Evolutionary conservation across 2,888 invertebrate genomes (phyloP).

Genomic region (Morinoia aosen): DNA sequence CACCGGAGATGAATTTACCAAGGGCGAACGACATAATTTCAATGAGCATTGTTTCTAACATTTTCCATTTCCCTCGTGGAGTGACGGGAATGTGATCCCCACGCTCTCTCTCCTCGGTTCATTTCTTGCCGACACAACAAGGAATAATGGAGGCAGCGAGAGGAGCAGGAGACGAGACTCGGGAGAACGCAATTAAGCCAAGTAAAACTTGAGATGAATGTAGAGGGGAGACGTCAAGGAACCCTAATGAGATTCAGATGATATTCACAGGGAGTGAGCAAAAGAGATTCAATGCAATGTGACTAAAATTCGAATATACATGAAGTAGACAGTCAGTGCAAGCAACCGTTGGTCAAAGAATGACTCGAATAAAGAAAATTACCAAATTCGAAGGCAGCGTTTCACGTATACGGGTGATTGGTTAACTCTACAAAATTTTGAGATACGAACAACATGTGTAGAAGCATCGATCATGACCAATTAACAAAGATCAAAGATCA

Average conservation of each 20-base stretch:
- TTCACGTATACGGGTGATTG: not conserved
- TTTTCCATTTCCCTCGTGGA: too few relatives aligned
- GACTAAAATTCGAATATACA: not conserved
- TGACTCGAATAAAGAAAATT: not conserved
- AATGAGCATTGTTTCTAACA: too few relatives aligned
- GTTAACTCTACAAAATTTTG: not conserved
- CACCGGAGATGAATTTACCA: too few relatives aligned
- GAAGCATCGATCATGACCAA: not conserved
- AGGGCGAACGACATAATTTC: too few relatives aligned
- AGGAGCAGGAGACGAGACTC: not conserved
- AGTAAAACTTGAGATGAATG: not conserved
- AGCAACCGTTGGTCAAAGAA: not conserved
- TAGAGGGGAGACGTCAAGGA: not conserved
- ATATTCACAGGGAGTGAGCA: not conserved
- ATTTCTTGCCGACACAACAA: too few relatives aligned
- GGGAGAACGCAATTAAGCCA: not conserved
- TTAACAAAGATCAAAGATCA: too few relatives aligned
- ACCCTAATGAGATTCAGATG: not conserved
- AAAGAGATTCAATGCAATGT: not conserved
- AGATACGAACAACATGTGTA: not conserved
- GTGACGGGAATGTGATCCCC: too few relatives aligned
- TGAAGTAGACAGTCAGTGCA: not conserved
- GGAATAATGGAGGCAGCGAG: too few relatives aligned
- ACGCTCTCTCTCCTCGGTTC: too few relatives aligned
- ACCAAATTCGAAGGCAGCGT: not conserved